Evolutionary conservation across 2,113 vertebrate species (phyloP).

Genomic region (Phainopepla nitens): DNA sequence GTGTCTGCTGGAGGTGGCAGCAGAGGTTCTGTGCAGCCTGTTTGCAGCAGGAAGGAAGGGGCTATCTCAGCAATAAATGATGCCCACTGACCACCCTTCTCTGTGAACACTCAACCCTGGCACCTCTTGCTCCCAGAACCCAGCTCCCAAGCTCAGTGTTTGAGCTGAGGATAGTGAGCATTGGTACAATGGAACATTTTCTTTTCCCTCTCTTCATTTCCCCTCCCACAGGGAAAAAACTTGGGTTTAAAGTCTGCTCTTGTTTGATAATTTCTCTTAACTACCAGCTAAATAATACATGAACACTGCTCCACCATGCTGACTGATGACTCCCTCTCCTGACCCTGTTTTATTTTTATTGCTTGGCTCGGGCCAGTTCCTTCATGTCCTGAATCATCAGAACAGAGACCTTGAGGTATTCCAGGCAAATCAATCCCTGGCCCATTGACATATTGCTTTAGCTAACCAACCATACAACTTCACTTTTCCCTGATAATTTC

Average conservation of each 20-base stretch:
- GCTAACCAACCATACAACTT: constrained; percentile 83
- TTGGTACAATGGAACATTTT: background rate
- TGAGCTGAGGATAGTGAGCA: background rate
- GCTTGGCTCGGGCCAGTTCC: constrained; percentile 46
- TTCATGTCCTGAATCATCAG: constrained; percentile 75
- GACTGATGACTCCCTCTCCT: constrained; percentile 54
- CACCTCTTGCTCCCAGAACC: background rate
- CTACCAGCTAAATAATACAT: constrained; percentile 59
- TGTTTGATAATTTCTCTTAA: constrained; percentile 41
- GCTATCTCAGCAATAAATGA: background rate
- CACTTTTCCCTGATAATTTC: constrained; percentile 80
- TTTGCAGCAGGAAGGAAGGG: background rate
- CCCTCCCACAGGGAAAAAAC: background rate
- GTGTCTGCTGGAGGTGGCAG: background rate
- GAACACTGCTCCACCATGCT: background rate
- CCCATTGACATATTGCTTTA: constrained; percentile 85
- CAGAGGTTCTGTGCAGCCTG: background rate
- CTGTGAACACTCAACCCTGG: accelerated
- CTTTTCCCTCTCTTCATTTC: background rate
- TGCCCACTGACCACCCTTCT: background rate
- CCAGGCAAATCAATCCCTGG: constrained; percentile 81
- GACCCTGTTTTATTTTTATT: constrained; percentile 64
- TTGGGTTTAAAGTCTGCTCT: background rate
- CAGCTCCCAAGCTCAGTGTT: background rate
- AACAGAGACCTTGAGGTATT: constrained; percentile 83